Conservation (phyloP, 1,140 invertebrate genomes). For the Drosophila sucinea region DNA sequence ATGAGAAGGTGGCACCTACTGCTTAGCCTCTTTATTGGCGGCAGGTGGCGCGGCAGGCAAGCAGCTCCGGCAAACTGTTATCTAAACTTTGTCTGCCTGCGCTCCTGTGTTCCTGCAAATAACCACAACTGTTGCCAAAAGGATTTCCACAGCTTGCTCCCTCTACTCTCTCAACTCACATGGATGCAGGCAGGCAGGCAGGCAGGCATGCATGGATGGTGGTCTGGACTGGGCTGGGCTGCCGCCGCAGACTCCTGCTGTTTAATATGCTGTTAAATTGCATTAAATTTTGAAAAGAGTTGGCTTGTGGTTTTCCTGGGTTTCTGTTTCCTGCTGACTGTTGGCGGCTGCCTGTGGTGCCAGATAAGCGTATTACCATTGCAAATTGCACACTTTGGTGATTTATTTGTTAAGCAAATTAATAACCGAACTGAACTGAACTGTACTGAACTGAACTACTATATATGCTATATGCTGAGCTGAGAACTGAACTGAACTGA, state of each 20-base stretch:
- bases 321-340: constrained; percentile 22
- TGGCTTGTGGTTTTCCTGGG: constrained; percentile 38
- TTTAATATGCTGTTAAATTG: constrained; percentile 79
- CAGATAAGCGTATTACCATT: constrained; percentile 71
- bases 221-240: neutral
- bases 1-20: no score
- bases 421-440: constrained; percentile 10
- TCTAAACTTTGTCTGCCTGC: constrained; percentile 49
- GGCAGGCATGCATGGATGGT: neutral
- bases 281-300: constrained; percentile 74
- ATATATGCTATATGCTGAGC: neutral
- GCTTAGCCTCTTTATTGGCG: constrained; percentile 30
- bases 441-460: neutral
- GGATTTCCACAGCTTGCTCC: constrained; percentile 6
- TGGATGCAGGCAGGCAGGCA: neutral
- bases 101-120: neutral
- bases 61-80: constrained; percentile 42
- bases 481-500: constrained; percentile 10
- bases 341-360: constrained; percentile 6
- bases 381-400: constrained; percentile 9
- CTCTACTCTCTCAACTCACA: neutral
- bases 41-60: constrained; percentile 22
- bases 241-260: constrained; percentile 64
- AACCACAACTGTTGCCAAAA: constrained; percentile 69
- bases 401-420: constrained; percentile 18